These are phyloP conservation scores for Takifugu flavidus DNA, from an alignment of 2,113 vertebrate species.

Conservation along the genomic window DNA sequence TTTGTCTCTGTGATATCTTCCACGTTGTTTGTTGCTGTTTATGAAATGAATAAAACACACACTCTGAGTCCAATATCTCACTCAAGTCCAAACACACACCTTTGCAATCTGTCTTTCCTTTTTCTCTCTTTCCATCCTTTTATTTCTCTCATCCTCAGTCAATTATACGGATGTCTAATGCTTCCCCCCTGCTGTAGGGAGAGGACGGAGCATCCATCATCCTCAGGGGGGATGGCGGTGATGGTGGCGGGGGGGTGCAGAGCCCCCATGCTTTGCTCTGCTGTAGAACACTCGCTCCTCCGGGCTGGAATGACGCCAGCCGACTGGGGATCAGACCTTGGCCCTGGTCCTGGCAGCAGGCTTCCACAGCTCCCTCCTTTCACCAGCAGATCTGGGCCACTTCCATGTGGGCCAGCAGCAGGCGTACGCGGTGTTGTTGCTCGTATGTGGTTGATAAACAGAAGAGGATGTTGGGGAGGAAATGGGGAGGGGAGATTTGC, in stretches of 20 bases:
- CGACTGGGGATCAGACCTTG: slow-evolving; percentile 64
- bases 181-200: slow-evolving; percentile 61
- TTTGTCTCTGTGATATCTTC: slow-evolving; percentile 25
- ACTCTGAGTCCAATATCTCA: slow-evolving; percentile 33
- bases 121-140: slow-evolving; percentile 22
- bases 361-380: slow-evolving; percentile 59
- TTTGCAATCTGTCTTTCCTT: slow-evolving; percentile 44
- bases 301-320: slow-evolving; percentile 68
- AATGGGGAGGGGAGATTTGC: slow-evolving; percentile 38
- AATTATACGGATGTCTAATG: slow-evolving; percentile 76
- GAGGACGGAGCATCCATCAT: slow-evolving; percentile 71
- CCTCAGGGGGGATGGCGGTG: slow-evolving; percentile 40
- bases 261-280: slow-evolving; percentile 43
- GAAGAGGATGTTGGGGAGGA: slow-evolving; percentile 45
- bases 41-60: slow-evolving; percentile 37
- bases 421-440: slow-evolving; percentile 10
- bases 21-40: slow-evolving; percentile 17
- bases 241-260: slow-evolving; percentile 37
- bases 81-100: slow-evolving; percentile 53
- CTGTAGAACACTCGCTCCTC: slow-evolving; percentile 62
- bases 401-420: slow-evolving; percentile 71
- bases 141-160: slow-evolving; percentile 68
- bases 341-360: slow-evolving; percentile 58
- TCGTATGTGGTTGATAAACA: slow-evolving; percentile 58
- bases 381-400: slow-evolving; percentile 65